phyloP scores from a whole-genome alignment of 2,113 vertebrate species.

The Siniperca knerii region DNA sequence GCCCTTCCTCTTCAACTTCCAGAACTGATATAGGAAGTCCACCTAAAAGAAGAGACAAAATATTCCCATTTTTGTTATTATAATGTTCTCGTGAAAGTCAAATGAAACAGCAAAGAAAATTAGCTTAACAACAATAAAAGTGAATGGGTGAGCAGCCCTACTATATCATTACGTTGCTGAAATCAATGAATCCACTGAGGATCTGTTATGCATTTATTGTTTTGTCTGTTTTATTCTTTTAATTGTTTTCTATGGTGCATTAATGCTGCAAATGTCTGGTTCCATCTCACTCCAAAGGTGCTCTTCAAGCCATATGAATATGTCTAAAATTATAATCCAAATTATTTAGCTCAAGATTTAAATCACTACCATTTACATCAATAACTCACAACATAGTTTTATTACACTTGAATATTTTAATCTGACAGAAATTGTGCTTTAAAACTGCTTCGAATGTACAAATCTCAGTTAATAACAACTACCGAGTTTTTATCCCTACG shows the following conservation, averaged over 20 bases:
- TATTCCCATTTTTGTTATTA: neutral
- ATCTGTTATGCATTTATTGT: neutral
- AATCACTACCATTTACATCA: neutral
- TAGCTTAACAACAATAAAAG: neutral
- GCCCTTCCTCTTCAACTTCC: constrained; percentile 96
- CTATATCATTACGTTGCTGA: neutral
- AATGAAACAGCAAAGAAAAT: neutral
- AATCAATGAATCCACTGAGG: neutral
- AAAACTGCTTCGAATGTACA: neutral
- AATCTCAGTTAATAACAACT: neutral
- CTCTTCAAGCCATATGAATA: neutral
- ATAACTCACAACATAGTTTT: neutral
- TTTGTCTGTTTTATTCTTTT: neutral
- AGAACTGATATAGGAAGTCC: constrained; percentile 98
- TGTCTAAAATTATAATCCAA: neutral
- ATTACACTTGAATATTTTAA: neutral
- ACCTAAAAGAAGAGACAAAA: constrained; percentile 76
- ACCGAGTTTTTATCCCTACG: neutral
- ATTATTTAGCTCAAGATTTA: neutral
- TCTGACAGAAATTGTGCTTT: neutral
- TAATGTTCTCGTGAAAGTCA: neutral
- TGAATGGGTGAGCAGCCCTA: neutral
- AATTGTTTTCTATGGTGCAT: neutral
- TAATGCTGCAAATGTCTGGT: neutral
- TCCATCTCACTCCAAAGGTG: neutral